These are phyloP conservation scores for Eurystomus glaucurus DNA, from an alignment of 2,797 vertebrate genomes.

Conservation along the genomic window DNA sequence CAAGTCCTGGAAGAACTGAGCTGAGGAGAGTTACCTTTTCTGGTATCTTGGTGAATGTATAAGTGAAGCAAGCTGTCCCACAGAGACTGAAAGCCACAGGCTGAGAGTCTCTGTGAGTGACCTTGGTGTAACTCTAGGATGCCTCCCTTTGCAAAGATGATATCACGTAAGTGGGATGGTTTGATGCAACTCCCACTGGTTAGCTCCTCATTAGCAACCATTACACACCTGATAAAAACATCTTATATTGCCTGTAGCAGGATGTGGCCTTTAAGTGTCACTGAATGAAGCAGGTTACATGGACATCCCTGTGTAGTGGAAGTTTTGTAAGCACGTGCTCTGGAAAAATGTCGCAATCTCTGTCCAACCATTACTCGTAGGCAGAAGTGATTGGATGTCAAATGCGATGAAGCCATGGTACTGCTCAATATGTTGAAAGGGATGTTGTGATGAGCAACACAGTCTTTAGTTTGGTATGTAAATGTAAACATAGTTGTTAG, in stretches of 20 bases:
- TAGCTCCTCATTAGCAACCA: conserved; percentile 61
- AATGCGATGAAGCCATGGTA: neutral
- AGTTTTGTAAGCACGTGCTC: neutral
- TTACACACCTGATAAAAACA: conserved; percentile 51
- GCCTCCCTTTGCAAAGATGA: conserved; percentile 20
- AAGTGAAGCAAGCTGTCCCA: neutral
- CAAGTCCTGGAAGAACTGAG: neutral
- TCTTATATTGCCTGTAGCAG: neutral
- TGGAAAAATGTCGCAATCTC: neutral
- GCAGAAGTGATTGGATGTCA: neutral
- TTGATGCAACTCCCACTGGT: conserved; percentile 50
- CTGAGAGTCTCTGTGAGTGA: neutral
- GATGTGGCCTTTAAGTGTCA: conserved; percentile 42
- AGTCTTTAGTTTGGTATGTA: neutral
- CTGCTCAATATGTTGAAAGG: neutral
- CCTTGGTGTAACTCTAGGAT: neutral
- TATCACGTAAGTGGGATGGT: conserved; percentile 22
- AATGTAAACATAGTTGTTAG: neutral
- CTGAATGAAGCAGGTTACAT: neutral
- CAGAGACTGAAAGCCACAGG: neutral
- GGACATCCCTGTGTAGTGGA: neutral
- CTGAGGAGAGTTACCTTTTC: neutral
- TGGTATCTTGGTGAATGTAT: neutral
- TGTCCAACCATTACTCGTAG: neutral
- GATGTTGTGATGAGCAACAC: neutral